phyloP scores from a whole-genome alignment of 1,140 invertebrate species.

The Cyphomyrmex costatus region DNA sequence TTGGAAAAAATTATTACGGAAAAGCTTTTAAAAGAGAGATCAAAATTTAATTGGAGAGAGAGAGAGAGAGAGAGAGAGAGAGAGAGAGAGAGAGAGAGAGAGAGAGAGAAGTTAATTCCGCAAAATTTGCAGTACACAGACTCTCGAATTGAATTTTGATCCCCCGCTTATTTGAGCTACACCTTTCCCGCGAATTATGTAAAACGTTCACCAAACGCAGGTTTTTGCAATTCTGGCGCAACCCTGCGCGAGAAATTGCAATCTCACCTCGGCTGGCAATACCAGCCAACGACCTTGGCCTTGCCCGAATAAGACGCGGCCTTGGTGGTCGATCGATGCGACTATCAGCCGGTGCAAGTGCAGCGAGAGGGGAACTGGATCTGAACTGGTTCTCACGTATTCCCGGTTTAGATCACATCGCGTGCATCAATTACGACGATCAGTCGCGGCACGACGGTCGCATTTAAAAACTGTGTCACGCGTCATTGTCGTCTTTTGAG shows the following conservation, averaged over 20 bases:
- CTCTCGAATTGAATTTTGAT: not conserved
- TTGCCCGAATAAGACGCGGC: slow-evolving; percentile 81
- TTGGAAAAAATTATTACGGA: not conserved
- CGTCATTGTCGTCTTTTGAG: slow-evolving; percentile 40
- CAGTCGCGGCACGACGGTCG: not conserved
- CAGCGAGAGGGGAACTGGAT: slow-evolving; percentile 59
- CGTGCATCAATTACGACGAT: slow-evolving; percentile 60
- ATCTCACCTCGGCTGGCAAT: slow-evolving; percentile 76
- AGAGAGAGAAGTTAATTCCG: no score
- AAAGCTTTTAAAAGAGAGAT: no score
- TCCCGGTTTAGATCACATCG: slow-evolving; percentile 72
- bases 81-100: no score
- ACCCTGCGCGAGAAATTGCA: slow-evolving; percentile 65
- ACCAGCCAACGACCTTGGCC: slow-evolving; percentile 82
- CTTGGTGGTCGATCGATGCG: slow-evolving; percentile 82
- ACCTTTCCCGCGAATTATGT: not conserved
- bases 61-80: no score
- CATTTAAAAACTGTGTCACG: slow-evolving; percentile 40
- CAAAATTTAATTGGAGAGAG: no score
- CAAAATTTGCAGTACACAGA: no score
- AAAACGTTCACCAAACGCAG: slow-evolving; percentile 47
- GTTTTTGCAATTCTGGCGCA: slow-evolving; percentile 70
- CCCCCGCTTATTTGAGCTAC: not conserved
- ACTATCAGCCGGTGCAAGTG: slow-evolving; percentile 71
- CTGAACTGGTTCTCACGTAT: slow-evolving; percentile 73